phyloP scores from a whole-genome alignment of 2,113 vertebrate genomes.

The Charadrius vociferus region DNA sequence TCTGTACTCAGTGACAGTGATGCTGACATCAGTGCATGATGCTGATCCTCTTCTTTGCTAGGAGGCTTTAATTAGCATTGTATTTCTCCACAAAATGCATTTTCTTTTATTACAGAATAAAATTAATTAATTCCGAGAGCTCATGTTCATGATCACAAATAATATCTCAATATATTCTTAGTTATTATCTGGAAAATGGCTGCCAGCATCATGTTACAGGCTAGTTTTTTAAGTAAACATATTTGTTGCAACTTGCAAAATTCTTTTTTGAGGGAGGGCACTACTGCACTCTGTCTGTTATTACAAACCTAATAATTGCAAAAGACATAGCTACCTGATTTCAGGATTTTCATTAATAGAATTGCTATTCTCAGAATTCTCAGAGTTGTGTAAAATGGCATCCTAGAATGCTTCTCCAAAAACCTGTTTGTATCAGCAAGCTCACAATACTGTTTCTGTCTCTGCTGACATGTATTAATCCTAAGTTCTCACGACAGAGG shows the following conservation, averaged over 20 bases:
- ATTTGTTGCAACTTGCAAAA: background rate
- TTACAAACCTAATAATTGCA: background rate
- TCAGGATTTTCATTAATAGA: background rate
- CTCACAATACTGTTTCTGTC: background rate
- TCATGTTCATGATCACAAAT: background rate
- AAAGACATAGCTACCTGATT: background rate
- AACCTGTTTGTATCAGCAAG: background rate
- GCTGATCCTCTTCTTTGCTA: background rate
- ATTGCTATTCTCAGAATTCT: background rate
- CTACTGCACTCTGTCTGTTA: background rate
- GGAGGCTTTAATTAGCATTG: background rate
- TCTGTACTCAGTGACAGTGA: background rate
- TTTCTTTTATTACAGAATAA: background rate
- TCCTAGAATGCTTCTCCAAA: background rate
- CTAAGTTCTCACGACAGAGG: background rate
- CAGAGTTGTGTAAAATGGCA: background rate
- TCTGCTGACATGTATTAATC: slow-evolving; percentile 25
- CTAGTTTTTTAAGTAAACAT: background rate
- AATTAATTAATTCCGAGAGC: background rate
- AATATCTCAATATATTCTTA: background rate
- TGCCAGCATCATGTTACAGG: background rate
- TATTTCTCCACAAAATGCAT: background rate
- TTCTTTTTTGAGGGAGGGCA: background rate
- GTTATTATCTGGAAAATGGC: background rate
- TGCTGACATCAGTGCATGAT: no score